Evolutionary conservation across 2,888 invertebrate genomes (phyloP).

Genomic region (Erpobdella octoculata): DNA sequence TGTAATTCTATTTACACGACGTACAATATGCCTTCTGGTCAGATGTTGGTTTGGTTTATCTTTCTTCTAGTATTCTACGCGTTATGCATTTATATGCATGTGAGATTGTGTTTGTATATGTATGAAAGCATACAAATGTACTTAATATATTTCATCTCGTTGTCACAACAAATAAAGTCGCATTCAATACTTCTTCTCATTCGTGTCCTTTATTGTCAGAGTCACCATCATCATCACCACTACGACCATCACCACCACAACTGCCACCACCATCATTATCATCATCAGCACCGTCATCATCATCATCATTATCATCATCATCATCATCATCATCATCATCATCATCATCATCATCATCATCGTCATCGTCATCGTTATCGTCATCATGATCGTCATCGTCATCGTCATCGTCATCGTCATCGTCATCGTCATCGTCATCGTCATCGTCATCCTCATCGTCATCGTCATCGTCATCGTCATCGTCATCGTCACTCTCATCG

Average conservation of each 20-base stretch:
- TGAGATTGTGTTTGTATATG: no score
- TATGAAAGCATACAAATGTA: no score
- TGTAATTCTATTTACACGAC: no score
- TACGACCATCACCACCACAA: conserved; percentile 19
- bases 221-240: conserved; percentile 27
- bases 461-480: conserved; percentile 14
- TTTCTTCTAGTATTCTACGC: no score
- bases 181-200: no score
- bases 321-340: conserved; percentile 14
- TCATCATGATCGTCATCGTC: conserved; percentile 12
- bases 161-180: no score
- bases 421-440: conserved; percentile 8
- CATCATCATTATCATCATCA: not conserved
- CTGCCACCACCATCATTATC: conserved; percentile 25
- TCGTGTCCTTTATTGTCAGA: conserved; percentile 21
- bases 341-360: conserved; percentile 17
- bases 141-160: no score
- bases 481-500: conserved; percentile 23
- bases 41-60: no score
- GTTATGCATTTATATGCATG: no score
- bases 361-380: conserved; percentile 4
- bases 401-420: conserved; percentile 18
- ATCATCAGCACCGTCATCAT: not conserved
- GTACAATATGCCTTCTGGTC: no score
- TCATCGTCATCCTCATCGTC: conserved; percentile 1